These are phyloP conservation scores for Drosophila kurseongensis DNA, from an alignment of 1,140 invertebrate genomes.

Conservation along the genomic window DNA sequence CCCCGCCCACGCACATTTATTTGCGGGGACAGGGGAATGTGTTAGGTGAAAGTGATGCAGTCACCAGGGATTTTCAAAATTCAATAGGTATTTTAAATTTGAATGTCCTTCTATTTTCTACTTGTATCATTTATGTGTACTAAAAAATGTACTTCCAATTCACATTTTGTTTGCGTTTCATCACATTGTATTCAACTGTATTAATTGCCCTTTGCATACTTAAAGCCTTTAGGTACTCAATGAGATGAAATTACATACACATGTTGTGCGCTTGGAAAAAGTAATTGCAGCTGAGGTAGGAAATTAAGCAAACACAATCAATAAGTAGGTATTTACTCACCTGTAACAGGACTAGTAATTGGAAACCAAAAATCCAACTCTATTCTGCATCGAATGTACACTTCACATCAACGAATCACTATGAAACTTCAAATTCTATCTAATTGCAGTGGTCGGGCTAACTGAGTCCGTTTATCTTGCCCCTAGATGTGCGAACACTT, in stretches of 20 bases:
- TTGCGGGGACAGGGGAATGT: conserved; percentile 15
- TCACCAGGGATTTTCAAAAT: not conserved
- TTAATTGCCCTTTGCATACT: not conserved
- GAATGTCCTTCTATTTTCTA: too few species aligned
- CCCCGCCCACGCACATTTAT: conserved; percentile 10
- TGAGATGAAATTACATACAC: not conserved
- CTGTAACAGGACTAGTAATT: not conserved
- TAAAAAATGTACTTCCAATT: too few species aligned
- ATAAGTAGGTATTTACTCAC: not conserved
- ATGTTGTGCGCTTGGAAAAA: not conserved
- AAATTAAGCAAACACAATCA: not conserved
- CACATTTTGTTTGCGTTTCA: not conserved
- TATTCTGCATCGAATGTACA: not conserved
- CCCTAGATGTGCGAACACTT: conserved; percentile 20
- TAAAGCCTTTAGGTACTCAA: not conserved
- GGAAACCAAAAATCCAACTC: not conserved
- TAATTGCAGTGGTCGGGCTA: not conserved
- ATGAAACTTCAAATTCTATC: not conserved
- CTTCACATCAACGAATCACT: not conserved
- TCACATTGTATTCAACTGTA: not conserved
- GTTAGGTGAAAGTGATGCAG: conserved; percentile 18
- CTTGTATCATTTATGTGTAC: too few species aligned
- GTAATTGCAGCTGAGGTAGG: not conserved
- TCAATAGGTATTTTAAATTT: not conserved
- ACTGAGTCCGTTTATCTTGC: conserved; percentile 2